Conservation (phyloP, 2,888 invertebrate genomes). For the Erannis defoliaria region DNA sequence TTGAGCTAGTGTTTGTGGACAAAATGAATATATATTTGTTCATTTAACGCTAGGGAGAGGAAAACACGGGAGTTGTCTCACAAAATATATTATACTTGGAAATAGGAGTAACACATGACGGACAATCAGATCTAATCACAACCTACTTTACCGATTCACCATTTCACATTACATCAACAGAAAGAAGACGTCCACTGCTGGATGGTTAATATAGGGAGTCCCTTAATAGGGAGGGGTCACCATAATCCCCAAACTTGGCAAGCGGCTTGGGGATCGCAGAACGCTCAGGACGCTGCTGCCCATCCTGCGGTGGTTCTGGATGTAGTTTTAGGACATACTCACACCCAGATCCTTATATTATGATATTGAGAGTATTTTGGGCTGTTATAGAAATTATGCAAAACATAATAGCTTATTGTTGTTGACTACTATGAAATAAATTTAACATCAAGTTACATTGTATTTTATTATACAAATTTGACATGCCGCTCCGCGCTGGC, state of each 20-base stretch:
- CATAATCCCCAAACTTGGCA: too few relatives aligned
- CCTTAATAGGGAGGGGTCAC: too few relatives aligned
- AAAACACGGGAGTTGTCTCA: slow-evolving; percentile 13
- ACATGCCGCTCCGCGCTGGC: slow-evolving; percentile 4
- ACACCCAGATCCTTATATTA: too few relatives aligned
- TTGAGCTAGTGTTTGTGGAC: slow-evolving; percentile 23
- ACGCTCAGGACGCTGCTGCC: too few relatives aligned
- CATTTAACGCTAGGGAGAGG: slow-evolving; percentile 18
- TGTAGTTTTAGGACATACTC: too few relatives aligned
- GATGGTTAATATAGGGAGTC: too few relatives aligned
- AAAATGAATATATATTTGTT: slow-evolving; percentile 30
- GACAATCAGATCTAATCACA: slow-evolving; percentile 1
- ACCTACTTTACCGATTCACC: background rate
- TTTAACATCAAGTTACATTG: slow-evolving; percentile 11
- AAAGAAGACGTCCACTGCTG: too few relatives aligned
- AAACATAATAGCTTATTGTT: slow-evolving; percentile 1
- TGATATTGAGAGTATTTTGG: slow-evolving; percentile 1
- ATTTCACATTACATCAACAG: background rate
- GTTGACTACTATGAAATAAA: background rate
- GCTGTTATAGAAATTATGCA: background rate
- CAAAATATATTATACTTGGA: slow-evolving; percentile 5
- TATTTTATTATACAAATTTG: slow-evolving; percentile 13
- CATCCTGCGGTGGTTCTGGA: too few relatives aligned
- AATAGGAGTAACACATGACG: background rate
- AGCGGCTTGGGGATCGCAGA: too few relatives aligned